A percentile compares a stretch with the other conserved stretches of the same genome.
phyloP scores from a whole-genome alignment of 2,888 invertebrate species.

The Sinodicranocentrus sp. region DNA sequence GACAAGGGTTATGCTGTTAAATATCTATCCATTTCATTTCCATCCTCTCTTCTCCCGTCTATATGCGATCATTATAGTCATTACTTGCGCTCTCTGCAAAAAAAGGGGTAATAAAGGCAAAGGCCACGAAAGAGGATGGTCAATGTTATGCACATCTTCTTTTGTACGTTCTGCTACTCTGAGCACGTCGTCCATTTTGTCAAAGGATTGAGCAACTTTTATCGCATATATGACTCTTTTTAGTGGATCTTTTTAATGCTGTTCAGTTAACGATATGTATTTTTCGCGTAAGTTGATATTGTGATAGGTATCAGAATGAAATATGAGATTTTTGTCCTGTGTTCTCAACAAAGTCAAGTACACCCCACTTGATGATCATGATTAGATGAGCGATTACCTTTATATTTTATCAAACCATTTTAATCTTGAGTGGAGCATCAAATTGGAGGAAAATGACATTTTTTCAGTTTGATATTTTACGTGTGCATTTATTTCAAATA shows the following conservation, averaged over 20 bases:
- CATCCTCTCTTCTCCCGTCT: not conserved
- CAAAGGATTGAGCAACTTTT: slow-evolving; percentile 4
- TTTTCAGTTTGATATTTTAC: not conserved
- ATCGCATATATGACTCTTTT: not conserved
- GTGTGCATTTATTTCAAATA: not conserved
- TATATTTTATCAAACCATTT: too few species aligned
- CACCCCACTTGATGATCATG: not conserved
- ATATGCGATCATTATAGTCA: slow-evolving; percentile 37
- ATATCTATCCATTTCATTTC: not conserved
- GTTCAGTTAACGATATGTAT: not conserved
- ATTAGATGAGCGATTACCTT: not conserved
- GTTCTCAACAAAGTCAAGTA: too few species aligned
- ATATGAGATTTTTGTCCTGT: slow-evolving; percentile 16
- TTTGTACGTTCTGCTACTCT: slow-evolving; percentile 29
- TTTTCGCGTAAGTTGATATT: slow-evolving; percentile 10
- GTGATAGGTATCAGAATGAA: slow-evolving; percentile 7
- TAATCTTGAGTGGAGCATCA: not conserved
- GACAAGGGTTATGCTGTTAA: not conserved
- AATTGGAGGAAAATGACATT: slow-evolving; percentile 2
- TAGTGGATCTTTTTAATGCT: not conserved
- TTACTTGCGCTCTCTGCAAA: not conserved
- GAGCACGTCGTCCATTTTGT: slow-evolving; percentile 22
- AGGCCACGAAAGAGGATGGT: slow-evolving; percentile 55
- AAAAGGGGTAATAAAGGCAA: slow-evolving; percentile 47
- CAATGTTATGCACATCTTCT: slow-evolving; percentile 46